Base-by-base conservation (phyloP, 2,113 vertebrate genomes). In the Agapornis roseicollis region DNA sequence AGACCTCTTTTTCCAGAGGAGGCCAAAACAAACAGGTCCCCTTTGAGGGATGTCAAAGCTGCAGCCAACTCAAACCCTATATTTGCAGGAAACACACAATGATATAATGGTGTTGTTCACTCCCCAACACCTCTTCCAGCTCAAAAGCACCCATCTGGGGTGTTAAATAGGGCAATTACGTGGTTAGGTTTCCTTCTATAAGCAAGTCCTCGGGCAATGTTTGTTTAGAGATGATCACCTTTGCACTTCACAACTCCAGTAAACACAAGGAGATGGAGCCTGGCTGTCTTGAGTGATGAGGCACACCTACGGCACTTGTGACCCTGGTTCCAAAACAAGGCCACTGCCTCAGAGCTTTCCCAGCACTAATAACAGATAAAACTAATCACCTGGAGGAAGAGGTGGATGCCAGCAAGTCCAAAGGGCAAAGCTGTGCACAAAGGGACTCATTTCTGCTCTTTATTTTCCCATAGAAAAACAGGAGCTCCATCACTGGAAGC, bases 211-310 rank as follows among this genome's bases (percentile, higher is more conserved):
- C 0, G 11, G 74, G 88, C 49, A 87, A 80, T 25, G 33, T 63
- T 93, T 91, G 68, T 35, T 60, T 56, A 63, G 68, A 58, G n/a
- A 44, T 28, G 23, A 73, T 60, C 68, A 60, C 25, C 80, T 85
- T 78, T 50, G 81, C 73, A 53, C 79, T 85, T 73, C 39, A 7
- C 17, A 8, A 11, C 50, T 55, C 29, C 85, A 13, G 31, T 14
- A 42, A 65, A 61, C 39, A 17, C 37, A 13, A 31, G 46, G 33
- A 80, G 61, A 61, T 4, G n/a, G 68, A 83, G 55, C 25, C 17
- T 27, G 44, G 61, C 39, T 0, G 3, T 63, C 55, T 7, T 7
- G 23, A 33, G n/a, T 63, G 80, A 65, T 0, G 0, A 41, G 70
- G 20, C 76, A 74, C 85, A 44, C 85, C 74, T 73, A 13, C 19